A percentile compares a stretch with the other conserved stretches of the same genome.
Evolutionary conservation across 2,888 invertebrate genomes (phyloP).

Genomic region (Rugalucina vietnamica): DNA sequence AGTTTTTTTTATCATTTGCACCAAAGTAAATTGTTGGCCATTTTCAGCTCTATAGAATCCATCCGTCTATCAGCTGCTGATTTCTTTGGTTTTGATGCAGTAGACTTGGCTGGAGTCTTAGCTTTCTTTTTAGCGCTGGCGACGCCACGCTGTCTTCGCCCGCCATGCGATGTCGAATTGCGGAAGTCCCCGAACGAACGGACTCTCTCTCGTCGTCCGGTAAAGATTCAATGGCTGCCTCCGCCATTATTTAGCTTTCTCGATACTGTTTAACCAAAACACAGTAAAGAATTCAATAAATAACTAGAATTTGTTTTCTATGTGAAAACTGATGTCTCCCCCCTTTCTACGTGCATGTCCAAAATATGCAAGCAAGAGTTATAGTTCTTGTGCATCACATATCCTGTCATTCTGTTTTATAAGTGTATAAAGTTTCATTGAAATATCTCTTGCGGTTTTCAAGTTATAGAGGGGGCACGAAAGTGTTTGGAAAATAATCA

Average conservation of each 20-base stretch:
- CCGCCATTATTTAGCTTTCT: neutral
- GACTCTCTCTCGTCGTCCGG: conserved; percentile 4
- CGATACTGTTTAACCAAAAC: neutral
- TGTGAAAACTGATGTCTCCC: no score
- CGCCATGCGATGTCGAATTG: neutral
- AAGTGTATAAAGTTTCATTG: no score
- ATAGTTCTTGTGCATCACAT: no score
- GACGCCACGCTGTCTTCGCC: neutral
- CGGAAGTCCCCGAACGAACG: neutral
- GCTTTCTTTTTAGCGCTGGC: neutral
- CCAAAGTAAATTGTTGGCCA: neutral
- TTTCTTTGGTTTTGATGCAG: neutral
- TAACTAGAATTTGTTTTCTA: no score
- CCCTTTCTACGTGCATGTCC: no score
- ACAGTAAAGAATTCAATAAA: neutral
- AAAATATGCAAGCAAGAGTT: no score
- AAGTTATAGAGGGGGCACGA: no score
- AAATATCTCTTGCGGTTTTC: no score
- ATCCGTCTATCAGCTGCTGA: neutral
- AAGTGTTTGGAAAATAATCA: no score
- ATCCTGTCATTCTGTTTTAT: no score
- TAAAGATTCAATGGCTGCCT: neutral
- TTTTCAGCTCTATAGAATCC: neutral
- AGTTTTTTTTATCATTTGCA: neutral
- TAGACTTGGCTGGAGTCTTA: neutral